Conservation (phyloP, 2,797 vertebrate genomes). For the Petrocephalus schoutedeni region DNA sequence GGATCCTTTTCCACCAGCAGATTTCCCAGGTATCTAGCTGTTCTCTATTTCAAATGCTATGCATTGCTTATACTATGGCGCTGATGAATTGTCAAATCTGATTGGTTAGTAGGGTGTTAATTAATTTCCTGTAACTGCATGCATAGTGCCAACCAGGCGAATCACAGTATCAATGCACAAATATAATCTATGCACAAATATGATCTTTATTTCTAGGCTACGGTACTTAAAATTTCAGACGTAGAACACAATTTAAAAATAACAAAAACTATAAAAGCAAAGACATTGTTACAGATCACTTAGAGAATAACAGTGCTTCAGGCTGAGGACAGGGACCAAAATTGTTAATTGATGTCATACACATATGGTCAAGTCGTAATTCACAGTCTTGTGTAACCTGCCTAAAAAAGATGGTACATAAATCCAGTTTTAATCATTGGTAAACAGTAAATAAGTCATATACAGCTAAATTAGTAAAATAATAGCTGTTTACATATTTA, state of each 20-base stretch:
- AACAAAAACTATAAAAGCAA: neutral
- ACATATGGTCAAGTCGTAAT: too few relatives aligned
- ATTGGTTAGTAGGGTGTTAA: neutral
- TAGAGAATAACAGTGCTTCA: neutral
- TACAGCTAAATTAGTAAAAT: neutral
- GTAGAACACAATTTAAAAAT: neutral
- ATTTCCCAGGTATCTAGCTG: conserved; percentile 81
- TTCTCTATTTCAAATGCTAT: neutral
- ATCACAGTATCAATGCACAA: neutral
- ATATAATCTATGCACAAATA: neutral
- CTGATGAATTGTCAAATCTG: neutral
- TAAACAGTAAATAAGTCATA: neutral
- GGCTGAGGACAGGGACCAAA: neutral
- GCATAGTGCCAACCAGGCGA: neutral
- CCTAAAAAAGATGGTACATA: neutral
- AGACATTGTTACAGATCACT: neutral
- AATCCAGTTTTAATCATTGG: neutral
- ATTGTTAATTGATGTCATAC: neutral
- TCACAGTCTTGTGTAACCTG: too few relatives aligned
- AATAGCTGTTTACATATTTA: neutral
- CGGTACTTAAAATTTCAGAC: neutral
- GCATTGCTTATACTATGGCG: neutral
- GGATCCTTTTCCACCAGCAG: conserved; percentile 93
- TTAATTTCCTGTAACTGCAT: neutral
- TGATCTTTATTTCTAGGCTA: neutral